Evolutionary conservation across 2,888 invertebrate species (phyloP).

Genomic region (Brenthis hecate): DNA sequence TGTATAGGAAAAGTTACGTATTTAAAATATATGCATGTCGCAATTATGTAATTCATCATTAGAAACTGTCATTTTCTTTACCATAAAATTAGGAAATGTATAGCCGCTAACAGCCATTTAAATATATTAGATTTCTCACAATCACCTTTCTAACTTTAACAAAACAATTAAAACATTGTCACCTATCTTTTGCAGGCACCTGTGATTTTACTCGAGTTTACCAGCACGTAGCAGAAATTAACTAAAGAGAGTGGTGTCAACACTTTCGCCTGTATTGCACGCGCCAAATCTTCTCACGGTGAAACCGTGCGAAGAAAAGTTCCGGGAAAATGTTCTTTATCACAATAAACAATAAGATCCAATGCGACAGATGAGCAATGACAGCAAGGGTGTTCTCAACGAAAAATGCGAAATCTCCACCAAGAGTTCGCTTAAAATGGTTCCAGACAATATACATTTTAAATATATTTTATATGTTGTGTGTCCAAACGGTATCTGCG

Average conservation of each 20-base stretch:
- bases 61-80: background rate
- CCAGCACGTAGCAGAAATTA: conserved; percentile 64
- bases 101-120: background rate
- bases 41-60: too few species aligned
- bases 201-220: conserved; percentile 58
- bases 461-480: conserved; percentile 46
- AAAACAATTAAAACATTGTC: conserved; percentile 51
- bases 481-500: conserved; percentile 57
- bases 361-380: conserved; percentile 71
- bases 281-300: conserved; percentile 59
- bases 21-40: too few species aligned
- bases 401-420: conserved; percentile 50
- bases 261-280: conserved; percentile 70
- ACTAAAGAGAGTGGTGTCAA: conserved; percentile 56
- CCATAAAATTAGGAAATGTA: background rate
- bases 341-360: conserved; percentile 52
- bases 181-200: conserved; percentile 63
- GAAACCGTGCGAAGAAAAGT: conserved; percentile 72
- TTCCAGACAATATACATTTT: conserved; percentile 44
- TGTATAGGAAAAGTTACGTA: too few species aligned
- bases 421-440: conserved; percentile 73
- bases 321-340: conserved; percentile 68
- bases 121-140: background rate
- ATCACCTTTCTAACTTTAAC: conserved; percentile 51
- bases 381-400: conserved; percentile 50